Evolutionary conservation across 2,113 vertebrate genomes (phyloP), one percentile per base, ranked within the genome.

Genomic region (Bostrychus sinensis): DNA sequence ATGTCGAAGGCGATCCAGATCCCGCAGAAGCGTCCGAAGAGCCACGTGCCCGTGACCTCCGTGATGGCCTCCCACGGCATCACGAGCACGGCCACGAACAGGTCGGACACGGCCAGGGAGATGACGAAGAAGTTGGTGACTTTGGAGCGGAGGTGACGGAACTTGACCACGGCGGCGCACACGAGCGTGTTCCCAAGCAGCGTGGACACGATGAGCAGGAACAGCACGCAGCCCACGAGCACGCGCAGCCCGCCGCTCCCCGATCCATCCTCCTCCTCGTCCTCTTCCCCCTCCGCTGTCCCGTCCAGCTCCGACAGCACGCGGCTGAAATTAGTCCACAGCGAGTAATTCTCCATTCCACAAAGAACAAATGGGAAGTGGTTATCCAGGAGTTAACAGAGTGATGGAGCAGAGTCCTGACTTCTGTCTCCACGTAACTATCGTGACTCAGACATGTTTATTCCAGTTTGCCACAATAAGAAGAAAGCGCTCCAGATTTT

Each of bases 51-150:
- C 0, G 91, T 90, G 50, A 92, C 91, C 71, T 93, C 88, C 0
- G 92, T 91, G 61, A 93, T 85, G 0, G 93, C 94, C 73, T 92
- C 91, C 93, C 93, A 94, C 9, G 92, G 93, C 93, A 93, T 94
- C 72, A 93, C 93, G 39, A 94, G 86, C 54, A 93, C 75, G 0
- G 90, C 93, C 69, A 95, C 93, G 10, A 92, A 92, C 23, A 94
- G 89, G 75, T 95, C 93, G 0, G 93, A 94, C 73, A 92, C 66
- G 0, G 93, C 93, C 86, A 95, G 83, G 0, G 93, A 94, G 66
- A 94, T 92, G 48, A 93, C 91, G 16, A 95, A 94, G 80, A 92
- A 93, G 89, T 92, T 94, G 66, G 94, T 93, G 65, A 93, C 90
- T 70, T 93, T 93, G 71, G 90, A 86, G 5, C 90, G 83, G 68